Conservation (phyloP, 1,140 invertebrate genomes). For the Lycorma delicatula region DNA sequence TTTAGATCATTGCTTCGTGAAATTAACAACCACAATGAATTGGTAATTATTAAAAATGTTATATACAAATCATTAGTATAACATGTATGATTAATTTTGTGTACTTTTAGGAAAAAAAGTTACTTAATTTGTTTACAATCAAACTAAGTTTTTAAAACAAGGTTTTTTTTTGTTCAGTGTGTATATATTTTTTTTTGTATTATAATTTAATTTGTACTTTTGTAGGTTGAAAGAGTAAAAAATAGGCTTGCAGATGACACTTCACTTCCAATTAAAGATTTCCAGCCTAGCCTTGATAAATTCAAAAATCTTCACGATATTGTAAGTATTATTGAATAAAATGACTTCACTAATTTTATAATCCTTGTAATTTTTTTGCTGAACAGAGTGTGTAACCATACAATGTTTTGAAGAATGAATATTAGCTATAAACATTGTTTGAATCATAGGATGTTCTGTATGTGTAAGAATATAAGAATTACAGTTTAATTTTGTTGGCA, state of each 20-base stretch:
- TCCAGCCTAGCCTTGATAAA: slow-evolving; percentile 55
- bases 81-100: background rate
- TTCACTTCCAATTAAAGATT: slow-evolving; percentile 55
- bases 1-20: slow-evolving; percentile 68
- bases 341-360: background rate
- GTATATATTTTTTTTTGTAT: background rate
- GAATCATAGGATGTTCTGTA: too few species aligned
- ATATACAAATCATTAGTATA: too few species aligned
- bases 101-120: background rate
- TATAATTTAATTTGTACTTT: background rate
- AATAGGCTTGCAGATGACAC: slow-evolving; percentile 53
- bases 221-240: slow-evolving; percentile 56
- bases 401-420: too few species aligned
- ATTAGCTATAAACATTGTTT: too few species aligned
- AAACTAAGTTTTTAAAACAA: too few species aligned
- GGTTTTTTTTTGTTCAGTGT: background rate
- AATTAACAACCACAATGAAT: slow-evolving; percentile 62
- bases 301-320: slow-evolving; percentile 56
- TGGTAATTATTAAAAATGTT: too few species aligned
- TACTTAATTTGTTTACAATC: background rate
- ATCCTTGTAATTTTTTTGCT: background rate
- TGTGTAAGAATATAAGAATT: too few species aligned
- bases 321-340: slow-evolving; percentile 17
- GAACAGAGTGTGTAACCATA: too few species aligned
- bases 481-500: too few species aligned